Conservation (phyloP, 2,113 vertebrate genomes). For the Tapirus terrestris region DNA sequence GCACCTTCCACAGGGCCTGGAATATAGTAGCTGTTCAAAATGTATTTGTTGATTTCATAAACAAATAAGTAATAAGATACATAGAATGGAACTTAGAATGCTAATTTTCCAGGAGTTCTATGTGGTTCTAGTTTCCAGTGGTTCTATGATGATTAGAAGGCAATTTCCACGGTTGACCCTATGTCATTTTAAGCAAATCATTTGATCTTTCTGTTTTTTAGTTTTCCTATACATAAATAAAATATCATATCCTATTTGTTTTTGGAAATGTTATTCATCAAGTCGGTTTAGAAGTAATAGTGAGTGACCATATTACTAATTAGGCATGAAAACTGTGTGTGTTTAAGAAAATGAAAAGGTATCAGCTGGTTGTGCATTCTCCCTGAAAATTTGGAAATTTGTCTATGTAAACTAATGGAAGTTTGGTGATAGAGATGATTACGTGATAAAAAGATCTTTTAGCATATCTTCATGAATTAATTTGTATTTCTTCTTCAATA, state of each 20-base stretch:
- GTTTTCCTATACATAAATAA: not conserved
- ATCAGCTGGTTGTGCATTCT: not conserved
- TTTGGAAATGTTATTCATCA: slow-evolving; percentile 27
- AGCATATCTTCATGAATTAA: not conserved
- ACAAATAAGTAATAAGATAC: not conserved
- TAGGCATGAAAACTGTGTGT: not conserved
- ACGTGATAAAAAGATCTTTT: slow-evolving; percentile 3
- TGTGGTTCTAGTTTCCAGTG: not conserved
- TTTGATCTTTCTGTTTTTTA: slow-evolving; percentile 35
- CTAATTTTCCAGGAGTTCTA: not conserved
- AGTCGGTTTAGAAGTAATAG: not conserved
- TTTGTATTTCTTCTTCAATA: slow-evolving; percentile 2
- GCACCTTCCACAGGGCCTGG: not conserved
- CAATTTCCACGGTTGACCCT: not conserved
- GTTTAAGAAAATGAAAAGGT: not conserved
- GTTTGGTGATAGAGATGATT: not conserved
- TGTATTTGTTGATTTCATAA: slow-evolving; percentile 2
- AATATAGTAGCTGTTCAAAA: not conserved
- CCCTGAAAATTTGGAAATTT: not conserved
- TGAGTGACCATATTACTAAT: not conserved
- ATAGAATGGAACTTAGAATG: not conserved
- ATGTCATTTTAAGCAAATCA: slow-evolving; percentile 39
- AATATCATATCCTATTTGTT: not conserved
- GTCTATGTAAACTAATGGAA: not conserved
- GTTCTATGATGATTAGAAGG: not conserved